Percentiles rank a stretch among this genome's conserved stretches.
phyloP scores from a whole-genome alignment of 2,113 vertebrate genomes.

The Monopterus albus region DNA sequence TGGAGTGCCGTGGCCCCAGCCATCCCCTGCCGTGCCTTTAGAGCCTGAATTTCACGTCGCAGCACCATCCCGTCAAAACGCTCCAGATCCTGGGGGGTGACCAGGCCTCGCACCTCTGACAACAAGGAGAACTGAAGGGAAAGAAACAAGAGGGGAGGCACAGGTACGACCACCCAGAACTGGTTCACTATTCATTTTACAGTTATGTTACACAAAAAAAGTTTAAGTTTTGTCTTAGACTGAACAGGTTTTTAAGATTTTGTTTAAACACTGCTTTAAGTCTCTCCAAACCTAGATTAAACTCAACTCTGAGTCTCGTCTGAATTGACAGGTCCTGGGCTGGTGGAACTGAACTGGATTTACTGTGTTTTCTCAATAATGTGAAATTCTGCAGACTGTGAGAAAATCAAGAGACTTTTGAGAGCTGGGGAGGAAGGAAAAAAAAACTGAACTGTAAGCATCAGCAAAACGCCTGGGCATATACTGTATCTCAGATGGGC shows the following conservation, averaged over 20 bases:
- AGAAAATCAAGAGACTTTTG: slow-evolving; percentile 40
- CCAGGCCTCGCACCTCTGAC: slow-evolving; percentile 90
- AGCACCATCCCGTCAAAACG: slow-evolving; percentile 93
- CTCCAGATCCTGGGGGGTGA: slow-evolving; percentile 92
- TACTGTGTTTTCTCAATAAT: slow-evolving; percentile 26
- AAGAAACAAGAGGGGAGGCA: neutral
- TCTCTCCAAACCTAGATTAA: too few species aligned
- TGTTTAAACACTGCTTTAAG: too few species aligned
- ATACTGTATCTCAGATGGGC: slow-evolving; percentile 34
- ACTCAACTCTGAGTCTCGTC: too few species aligned
- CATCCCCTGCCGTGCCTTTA: slow-evolving; percentile 90
- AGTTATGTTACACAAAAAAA: too few species aligned
- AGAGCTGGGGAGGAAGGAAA: slow-evolving; percentile 8
- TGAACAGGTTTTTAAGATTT: too few species aligned
- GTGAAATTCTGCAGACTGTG: slow-evolving; percentile 33
- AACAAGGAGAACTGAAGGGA: slow-evolving; percentile 95
- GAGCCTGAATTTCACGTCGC: slow-evolving; percentile 92
- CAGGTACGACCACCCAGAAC: too few species aligned
- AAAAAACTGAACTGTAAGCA: slow-evolving; percentile 8
- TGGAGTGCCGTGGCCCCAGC: slow-evolving; percentile 65
- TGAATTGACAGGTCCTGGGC: too few species aligned
- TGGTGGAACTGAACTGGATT: slow-evolving; percentile 60
- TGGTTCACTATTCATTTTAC: too few species aligned
- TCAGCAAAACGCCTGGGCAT: slow-evolving; percentile 2
- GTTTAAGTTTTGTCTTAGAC: too few species aligned